Evolutionary conservation across 2,113 vertebrate genomes (phyloP).

Genomic region (Pomatorhinus ruficollis): DNA sequence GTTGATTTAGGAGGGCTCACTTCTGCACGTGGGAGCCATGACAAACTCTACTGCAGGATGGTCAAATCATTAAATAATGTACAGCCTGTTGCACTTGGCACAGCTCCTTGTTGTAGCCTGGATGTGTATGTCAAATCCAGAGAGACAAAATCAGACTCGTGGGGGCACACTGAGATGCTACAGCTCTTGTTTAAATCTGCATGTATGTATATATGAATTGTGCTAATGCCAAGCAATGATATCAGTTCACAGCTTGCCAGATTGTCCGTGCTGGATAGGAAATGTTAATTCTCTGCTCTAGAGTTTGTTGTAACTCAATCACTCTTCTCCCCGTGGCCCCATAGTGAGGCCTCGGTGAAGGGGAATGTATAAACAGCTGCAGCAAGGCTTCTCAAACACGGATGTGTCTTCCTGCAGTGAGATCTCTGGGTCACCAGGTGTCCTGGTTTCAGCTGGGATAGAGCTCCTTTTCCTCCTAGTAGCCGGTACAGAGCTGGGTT

Average conservation of each 20-base stretch:
- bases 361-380: slow-evolving; percentile 36
- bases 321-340: rapidly evolving
- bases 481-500: background rate
- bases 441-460: background rate
- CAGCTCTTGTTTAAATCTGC: background rate
- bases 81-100: background rate
- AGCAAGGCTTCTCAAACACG: background rate
- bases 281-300: background rate
- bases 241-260: background rate
- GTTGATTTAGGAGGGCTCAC: background rate
- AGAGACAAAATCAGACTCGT: background rate
- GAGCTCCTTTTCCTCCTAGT: background rate
- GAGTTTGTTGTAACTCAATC: background rate
- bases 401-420: background rate
- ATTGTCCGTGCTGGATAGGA: background rate
- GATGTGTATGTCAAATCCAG: background rate
- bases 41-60: background rate
- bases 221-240: background rate
- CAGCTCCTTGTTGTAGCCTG: background rate
- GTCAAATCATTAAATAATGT: background rate
- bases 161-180: rapidly evolving
- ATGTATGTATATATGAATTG: rapidly evolving
- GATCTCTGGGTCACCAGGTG: background rate
- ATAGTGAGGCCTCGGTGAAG: background rate
- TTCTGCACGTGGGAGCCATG: background rate